A percentile compares a stretch with the other conserved stretches of the same genome.
phyloP scores from a whole-genome alignment of 1,140 invertebrate species.

The Tachypleus tridentatus region DNA sequence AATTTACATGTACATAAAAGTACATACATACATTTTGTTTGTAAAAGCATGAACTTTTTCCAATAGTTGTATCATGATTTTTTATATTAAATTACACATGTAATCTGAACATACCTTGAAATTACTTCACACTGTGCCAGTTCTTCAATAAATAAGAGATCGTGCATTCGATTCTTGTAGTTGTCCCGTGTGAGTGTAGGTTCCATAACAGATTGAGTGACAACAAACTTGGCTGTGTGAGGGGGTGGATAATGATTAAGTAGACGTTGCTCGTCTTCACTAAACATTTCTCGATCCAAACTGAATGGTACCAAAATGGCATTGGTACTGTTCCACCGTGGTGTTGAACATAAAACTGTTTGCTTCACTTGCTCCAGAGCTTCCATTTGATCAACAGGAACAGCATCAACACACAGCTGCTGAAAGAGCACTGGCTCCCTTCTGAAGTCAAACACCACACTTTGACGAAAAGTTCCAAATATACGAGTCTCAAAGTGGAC shows the following conservation, averaged over 20 bases:
- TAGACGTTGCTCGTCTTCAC: conserved; percentile 33
- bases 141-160: conserved; percentile 64
- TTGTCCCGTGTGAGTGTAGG: conserved; percentile 52
- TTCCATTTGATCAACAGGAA: conserved; percentile 51
- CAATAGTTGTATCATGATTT: no score
- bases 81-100: no score
- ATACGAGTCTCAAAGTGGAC: conserved; percentile 56
- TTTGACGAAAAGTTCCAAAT: conserved; percentile 68
- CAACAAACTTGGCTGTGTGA: conserved; percentile 47
- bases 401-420: conserved; percentile 62
- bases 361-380: conserved; percentile 46
- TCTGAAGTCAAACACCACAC: conserved; percentile 65
- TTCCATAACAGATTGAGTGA: conserved; percentile 54
- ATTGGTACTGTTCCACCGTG: conserved; percentile 48
- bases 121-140: conserved; percentile 60
- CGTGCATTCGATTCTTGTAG: conserved; percentile 63
- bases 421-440: conserved; percentile 52
- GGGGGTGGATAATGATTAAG: conserved; percentile 54
- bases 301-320: conserved; percentile 47
- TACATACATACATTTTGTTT: no score
- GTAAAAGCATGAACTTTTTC: no score
- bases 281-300: conserved; percentile 29
- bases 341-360: conserved; percentile 32
- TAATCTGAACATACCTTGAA: conserved; percentile 35
- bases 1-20: no score